Evolutionary conservation across 2,113 vertebrate genomes (phyloP).

Genomic region (Halcyon senegalensis): DNA sequence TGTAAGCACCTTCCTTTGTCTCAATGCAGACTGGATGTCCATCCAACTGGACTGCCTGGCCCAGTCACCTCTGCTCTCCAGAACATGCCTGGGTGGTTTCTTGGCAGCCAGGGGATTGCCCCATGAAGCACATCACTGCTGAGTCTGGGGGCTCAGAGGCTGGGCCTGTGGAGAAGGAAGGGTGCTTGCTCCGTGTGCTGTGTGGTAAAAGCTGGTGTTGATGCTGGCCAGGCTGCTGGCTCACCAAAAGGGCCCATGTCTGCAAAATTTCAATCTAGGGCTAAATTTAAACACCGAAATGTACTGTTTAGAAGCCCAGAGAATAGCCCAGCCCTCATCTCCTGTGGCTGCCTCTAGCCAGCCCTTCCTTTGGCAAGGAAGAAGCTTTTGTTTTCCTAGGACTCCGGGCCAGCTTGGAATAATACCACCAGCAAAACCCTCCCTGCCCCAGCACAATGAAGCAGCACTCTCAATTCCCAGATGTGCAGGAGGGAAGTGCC

Average conservation of each 20-base stretch:
- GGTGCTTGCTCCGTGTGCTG: not conserved
- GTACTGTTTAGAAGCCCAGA: not conserved
- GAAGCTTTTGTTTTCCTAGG: slow-evolving; percentile 49
- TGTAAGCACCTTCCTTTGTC: not conserved
- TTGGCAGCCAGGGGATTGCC: not conserved
- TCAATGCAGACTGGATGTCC: not conserved
- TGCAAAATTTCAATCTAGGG: not conserved
- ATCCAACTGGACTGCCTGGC: not conserved
- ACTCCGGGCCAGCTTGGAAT: not conserved
- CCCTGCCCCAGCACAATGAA: slow-evolving; percentile 20
- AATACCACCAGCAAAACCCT: not conserved
- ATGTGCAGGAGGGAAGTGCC: slow-evolving; percentile 11
- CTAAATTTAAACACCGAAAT: slow-evolving; percentile 51
- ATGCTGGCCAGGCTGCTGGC: not conserved
- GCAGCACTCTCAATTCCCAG: not conserved
- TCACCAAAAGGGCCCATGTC: not conserved
- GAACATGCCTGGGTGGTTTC: not conserved
- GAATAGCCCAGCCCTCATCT: not conserved
- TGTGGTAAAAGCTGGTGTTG: not conserved
- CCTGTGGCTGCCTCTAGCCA: not conserved
- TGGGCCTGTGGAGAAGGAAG: not conserved
- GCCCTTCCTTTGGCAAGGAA: slow-evolving; percentile 46
- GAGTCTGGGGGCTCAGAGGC: not conserved
- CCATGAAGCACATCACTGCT: not conserved
- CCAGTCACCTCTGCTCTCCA: rapidly evolving